Conservation (phyloP, 2,113 vertebrate species). For the Nyctereutes procyonoides region DNA sequence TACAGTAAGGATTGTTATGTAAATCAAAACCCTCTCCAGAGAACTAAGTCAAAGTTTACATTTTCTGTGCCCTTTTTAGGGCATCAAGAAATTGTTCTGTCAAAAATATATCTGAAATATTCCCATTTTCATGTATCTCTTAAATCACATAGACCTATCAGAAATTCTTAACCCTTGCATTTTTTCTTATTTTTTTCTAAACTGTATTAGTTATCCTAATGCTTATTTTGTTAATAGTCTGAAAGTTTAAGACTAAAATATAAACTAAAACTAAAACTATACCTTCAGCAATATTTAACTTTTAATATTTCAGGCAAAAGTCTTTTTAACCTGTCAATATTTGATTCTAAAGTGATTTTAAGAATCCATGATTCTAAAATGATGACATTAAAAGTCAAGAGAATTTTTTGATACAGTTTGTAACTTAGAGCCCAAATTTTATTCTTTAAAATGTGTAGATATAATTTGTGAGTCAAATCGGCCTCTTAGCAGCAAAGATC, state of each 20-base stretch:
- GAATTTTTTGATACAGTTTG: neutral
- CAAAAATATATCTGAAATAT: neutral
- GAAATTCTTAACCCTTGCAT: neutral
- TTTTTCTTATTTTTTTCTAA: conserved; percentile 8
- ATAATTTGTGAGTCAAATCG: neutral
- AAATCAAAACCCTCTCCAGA: neutral
- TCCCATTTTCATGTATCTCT: neutral
- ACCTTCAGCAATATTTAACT: neutral
- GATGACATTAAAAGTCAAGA: neutral
- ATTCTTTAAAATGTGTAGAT: neutral
- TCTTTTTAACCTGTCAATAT: neutral
- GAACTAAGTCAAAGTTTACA: neutral
- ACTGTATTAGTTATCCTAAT: neutral
- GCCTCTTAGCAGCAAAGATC: neutral
- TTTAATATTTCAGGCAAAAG: neutral
- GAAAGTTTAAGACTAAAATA: neutral
- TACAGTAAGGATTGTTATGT: neutral
- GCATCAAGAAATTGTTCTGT: neutral
- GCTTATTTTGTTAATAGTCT: neutral
- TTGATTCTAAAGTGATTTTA: neutral
- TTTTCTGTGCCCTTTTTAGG: neutral
- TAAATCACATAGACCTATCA: neutral
- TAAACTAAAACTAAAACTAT: neutral
- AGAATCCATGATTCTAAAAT: conserved; percentile 8
- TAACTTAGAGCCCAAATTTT: neutral